phyloP scores from a whole-genome alignment of 2,888 invertebrate species.

The Tigriopus californicus region DNA sequence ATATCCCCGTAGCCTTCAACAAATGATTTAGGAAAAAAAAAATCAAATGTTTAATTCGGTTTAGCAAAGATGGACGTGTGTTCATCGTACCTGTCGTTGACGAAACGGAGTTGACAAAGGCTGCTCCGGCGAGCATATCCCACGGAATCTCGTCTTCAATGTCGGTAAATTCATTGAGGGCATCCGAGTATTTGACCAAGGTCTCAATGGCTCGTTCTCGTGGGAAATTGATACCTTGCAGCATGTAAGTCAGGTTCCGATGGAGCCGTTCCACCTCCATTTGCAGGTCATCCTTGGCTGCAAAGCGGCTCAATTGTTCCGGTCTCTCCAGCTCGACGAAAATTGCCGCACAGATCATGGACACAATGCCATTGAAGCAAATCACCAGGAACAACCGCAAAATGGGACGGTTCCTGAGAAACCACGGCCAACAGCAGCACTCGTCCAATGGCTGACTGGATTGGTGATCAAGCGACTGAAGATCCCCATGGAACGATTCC shows the following conservation, averaged over 20 bases:
- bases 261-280: neutral
- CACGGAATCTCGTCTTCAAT: slow-evolving; percentile 9
- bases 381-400: slow-evolving; percentile 1
- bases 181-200: neutral
- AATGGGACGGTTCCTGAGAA: neutral
- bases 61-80: neutral
- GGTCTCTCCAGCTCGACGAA: slow-evolving; percentile 3
- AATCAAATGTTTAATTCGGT: neutral
- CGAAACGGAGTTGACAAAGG: slow-evolving; percentile 6
- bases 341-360: slow-evolving; percentile 4
- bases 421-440: neutral
- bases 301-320: neutral
- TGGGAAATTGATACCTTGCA: neutral
- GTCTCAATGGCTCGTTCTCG: neutral
- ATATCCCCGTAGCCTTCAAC: slow-evolving; percentile 9
- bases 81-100: slow-evolving; percentile 11
- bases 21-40: neutral
- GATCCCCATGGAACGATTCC: too few relatives aligned
- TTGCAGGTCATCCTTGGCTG: neutral
- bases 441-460: too few relatives aligned
- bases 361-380: slow-evolving; percentile 6
- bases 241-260: neutral
- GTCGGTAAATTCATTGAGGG: neutral
- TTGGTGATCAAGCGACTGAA: too few relatives aligned
- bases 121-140: neutral